Base-by-base conservation (phyloP, 2,888 invertebrate species). In the Eulithis testata region DNA sequence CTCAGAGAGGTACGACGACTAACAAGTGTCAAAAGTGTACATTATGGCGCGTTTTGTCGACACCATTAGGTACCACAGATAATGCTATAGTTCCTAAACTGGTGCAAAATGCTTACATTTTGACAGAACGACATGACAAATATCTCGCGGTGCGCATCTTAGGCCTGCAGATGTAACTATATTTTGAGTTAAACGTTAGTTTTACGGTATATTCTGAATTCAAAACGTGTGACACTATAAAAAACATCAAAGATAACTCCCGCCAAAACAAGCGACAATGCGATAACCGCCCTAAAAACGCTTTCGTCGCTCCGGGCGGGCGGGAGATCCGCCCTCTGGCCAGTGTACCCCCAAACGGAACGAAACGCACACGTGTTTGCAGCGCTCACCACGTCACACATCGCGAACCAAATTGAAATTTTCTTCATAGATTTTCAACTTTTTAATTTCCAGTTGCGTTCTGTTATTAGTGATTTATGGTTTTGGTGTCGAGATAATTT, bases 251-350 rank as follows among this genome's bases (percentile, higher is more conserved):
- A 57, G 51, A 36, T 49, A 57, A 54, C 45, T 31, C 45, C 60
- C 66, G 68, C 63, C 60, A 68, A 71, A 72, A 66, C 74, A 76
- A 69, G 65, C 52, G 74, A 69, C 56, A 72, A 73, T 62, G 73
- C 68, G 73, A 66, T 73, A 73, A 74, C 80, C 77, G 79, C 82
- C 82, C 77, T 54, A 62, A 51, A 61, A 77, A 72, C 71, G 71
- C 68, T 72, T 75, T 70, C 73, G 70, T 73, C 50, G 47, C 75
- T 73, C 71, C 71, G 76, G 81, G 80, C 78, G 82, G 81, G 80
- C 78, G 76, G 31, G 74, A 21, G 73, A 82, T 79, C 85, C 83
- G 83, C 87, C 83, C 84, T 56, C 85, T 6, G 31, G 31, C 81
- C 71, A 88, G 87, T 88, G 70, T 66, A 64, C 66, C 74, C 60